Evolutionary conservation across 37 sponge, comb jelly and placozoan genomes (phyloP), one percentile per base, ranked within the genome.

Genomic region (Eunapius fragilis): DNA sequence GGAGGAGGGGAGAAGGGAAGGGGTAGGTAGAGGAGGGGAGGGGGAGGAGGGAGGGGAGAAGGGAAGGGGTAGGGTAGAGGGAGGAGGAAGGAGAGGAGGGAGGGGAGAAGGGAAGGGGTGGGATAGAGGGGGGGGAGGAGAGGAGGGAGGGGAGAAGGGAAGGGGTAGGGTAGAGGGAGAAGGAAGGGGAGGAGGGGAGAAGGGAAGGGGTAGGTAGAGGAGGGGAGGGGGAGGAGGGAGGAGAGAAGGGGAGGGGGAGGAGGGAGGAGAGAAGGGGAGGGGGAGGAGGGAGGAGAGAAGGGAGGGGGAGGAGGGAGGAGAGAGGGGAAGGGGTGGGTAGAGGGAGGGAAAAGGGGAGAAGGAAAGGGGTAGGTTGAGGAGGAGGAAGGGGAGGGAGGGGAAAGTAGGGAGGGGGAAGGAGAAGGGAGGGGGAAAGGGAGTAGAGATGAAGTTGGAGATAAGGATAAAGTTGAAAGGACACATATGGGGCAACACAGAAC

Each of bases 91-190:
- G 11, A 13, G 28, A 30, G 33, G 33, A 73, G 74, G 33, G 3
- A 31, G 74, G 19, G 31, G 33, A 70, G 30, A 31, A 73, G 74
- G 74, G 27, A n/a, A 2, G 27, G 74, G 33, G 7, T 3, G 28
- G 11, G 71, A 13, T 13, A 6, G 71, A 70, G 26, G 28, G 11
- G 71, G 26, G 7, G 71, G 26, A 70, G 28, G 26, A 70, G 71
- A 13, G 11, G 71, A 9, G 10, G 30, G 72, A 71, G 72, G 72
- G 6, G 72, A 12, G 10, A 12, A 12, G 10, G 72, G 72, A 30
- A 49, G 67, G 23, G 80, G 67, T 11, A 7, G 80, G 58, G 67
- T 11, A 68, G 80, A 28, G 25, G 80, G 82, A 82, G 82, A 41
- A 27, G 72, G 71, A 70, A 45, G 72, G 10, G 72, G 72, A 25